These are phyloP conservation scores for Volucella zonaria DNA, from an alignment of 2,888 invertebrate species.

Conservation along the genomic window DNA sequence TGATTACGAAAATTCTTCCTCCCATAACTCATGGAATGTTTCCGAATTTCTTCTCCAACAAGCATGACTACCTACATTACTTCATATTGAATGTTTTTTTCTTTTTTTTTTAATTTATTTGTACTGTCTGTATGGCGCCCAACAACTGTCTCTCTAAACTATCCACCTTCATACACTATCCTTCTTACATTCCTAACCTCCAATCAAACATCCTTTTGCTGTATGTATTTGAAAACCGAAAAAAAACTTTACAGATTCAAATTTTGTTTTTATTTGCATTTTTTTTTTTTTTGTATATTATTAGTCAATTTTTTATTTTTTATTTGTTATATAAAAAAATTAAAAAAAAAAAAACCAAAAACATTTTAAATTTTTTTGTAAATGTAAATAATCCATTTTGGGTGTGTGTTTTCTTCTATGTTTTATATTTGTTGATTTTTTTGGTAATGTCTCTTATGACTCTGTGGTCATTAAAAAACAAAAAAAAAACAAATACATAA, in stretches of 20 bases:
- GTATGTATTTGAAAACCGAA: constrained; percentile 60
- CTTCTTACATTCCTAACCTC: background rate
- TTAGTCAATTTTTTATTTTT: constrained; percentile 68
- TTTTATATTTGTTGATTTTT: constrained; percentile 83
- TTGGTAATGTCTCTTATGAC: constrained; percentile 82
- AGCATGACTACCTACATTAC: constrained; percentile 41
- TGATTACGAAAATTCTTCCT: background rate
- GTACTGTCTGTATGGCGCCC: constrained; percentile 16
- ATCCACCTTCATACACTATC: background rate
- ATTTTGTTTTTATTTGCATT: constrained; percentile 63
- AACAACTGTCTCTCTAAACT: background rate
- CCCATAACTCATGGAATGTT: background rate
- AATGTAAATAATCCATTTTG: constrained; percentile 83
- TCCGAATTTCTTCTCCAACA: background rate
- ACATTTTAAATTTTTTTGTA: constrained; percentile 80
- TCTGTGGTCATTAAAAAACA: constrained; percentile 82
- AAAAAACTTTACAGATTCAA: constrained; percentile 14
- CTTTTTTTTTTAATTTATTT: constrained; percentile 10
- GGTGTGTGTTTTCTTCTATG: constrained; percentile 83
- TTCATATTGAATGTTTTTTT: background rate
- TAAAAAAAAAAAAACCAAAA: constrained; percentile 34
- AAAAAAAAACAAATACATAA: constrained; percentile 75
- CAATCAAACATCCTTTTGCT: constrained; percentile 56
- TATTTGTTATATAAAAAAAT: constrained; percentile 55
- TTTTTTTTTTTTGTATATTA: constrained; percentile 68